These are phyloP conservation scores for Hydrotaea diabolus DNA, from an alignment of 2,888 invertebrate species.

Conservation along the genomic window DNA sequence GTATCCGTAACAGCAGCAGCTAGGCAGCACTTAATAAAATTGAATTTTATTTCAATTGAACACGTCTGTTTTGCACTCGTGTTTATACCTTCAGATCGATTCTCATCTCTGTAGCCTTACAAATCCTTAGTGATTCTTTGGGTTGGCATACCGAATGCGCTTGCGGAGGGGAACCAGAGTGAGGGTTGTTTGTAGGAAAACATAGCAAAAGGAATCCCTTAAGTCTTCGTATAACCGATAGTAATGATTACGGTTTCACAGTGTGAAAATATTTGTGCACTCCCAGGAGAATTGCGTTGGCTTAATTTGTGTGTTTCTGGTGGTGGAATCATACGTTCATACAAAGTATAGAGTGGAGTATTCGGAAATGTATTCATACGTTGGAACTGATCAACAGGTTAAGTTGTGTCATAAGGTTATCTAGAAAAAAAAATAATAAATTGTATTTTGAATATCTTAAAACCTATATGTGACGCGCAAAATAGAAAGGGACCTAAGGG, in stretches of 20 bases:
- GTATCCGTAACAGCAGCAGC: constrained; percentile 30
- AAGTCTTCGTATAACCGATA: constrained; percentile 54
- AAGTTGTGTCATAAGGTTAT: too few relatives aligned
- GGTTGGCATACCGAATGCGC: not conserved
- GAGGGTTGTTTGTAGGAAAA: constrained; percentile 22
- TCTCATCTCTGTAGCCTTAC: constrained; percentile 11
- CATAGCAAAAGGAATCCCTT: constrained; percentile 1
- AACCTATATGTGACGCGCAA: too few relatives aligned
- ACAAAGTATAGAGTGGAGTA: too few relatives aligned
- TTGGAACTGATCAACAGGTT: too few relatives aligned
- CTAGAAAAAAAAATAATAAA: too few relatives aligned
- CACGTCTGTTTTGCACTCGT: constrained; percentile 68
- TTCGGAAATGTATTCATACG: too few relatives aligned
- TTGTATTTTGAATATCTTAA: too few relatives aligned
- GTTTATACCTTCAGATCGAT: constrained; percentile 5
- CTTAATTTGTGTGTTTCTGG: constrained; percentile 47
- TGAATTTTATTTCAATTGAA: constrained; percentile 77
- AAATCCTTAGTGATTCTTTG: constrained; percentile 28
- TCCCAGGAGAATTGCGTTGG: constrained; percentile 18
- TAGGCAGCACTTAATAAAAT: constrained; percentile 78
- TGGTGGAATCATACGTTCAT: not conserved
- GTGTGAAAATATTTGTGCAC: constrained; percentile 77
- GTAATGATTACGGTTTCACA: constrained; percentile 72
- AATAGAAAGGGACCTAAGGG: too few relatives aligned
- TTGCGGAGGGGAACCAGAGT: not conserved